phyloP scores from a whole-genome alignment of 2,888 invertebrate species.

The Ophonus ardosiacus region DNA sequence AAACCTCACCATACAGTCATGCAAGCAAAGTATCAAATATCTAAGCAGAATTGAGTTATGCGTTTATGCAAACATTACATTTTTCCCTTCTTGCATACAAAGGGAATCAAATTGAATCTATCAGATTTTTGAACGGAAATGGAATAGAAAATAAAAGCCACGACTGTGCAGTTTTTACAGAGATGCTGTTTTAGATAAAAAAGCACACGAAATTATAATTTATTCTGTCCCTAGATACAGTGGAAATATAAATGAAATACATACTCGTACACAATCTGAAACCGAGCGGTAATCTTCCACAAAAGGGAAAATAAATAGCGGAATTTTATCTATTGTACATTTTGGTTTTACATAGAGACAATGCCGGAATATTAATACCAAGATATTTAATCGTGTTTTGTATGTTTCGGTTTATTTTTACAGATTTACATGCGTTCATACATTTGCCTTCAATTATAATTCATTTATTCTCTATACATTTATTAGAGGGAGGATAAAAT shows the following conservation, averaged over 20 bases:
- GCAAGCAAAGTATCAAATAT: conserved; percentile 18
- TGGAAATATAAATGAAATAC: conserved; percentile 37
- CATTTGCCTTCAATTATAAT: background rate
- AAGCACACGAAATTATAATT: conserved; percentile 39
- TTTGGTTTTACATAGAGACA: conserved; percentile 14
- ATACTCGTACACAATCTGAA: conserved; percentile 34
- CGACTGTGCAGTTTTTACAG: conserved; percentile 16
- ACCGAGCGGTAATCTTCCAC: conserved; percentile 27
- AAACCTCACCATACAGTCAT: background rate
- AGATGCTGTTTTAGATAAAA: conserved; percentile 40
- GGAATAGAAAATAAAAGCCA: conserved; percentile 35
- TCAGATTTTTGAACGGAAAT: conserved; percentile 38
- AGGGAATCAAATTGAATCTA: conserved; percentile 35
- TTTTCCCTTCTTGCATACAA: conserved; percentile 35
- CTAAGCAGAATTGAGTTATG: conserved; percentile 23
- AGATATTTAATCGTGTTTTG: conserved; percentile 10
- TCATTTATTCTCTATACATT: background rate
- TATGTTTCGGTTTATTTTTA: background rate
- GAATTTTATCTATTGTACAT: conserved; percentile 40
- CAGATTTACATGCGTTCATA: background rate
- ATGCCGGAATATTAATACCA: conserved; percentile 11
- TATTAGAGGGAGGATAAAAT: background rate
- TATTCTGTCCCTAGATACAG: conserved; percentile 16
- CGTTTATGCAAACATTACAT: conserved; percentile 9
- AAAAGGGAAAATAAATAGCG: conserved; percentile 15